Conservation (phyloP, 2,888 invertebrate genomes). For the Glaucopsyche alexis region DNA sequence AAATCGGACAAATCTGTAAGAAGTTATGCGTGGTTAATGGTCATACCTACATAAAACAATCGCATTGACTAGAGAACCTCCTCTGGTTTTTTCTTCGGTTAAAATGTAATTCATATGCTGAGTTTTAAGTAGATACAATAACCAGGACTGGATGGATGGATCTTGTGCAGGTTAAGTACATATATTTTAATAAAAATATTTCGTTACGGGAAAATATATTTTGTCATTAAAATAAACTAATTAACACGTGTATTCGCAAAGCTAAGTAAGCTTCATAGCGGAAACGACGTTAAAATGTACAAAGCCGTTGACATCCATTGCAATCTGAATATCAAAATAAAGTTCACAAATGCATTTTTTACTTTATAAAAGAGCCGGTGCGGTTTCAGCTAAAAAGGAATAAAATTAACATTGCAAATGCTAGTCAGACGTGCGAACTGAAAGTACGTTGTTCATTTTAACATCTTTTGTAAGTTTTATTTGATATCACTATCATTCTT, state of each 20-base stretch:
- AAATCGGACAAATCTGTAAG: too few species aligned
- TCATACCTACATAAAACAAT: too few species aligned
- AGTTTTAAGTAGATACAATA: too few species aligned
- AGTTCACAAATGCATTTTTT: conserved; percentile 37
- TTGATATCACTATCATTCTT: conserved; percentile 35
- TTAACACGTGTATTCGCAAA: conserved; percentile 15
- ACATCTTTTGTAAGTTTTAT: conserved; percentile 41
- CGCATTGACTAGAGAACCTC: too few species aligned
- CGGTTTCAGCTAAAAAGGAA: conserved; percentile 40
- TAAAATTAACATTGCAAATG: conserved; percentile 49
- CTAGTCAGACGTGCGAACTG: conserved; percentile 42
- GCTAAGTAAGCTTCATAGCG: neutral
- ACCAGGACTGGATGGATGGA: too few species aligned
- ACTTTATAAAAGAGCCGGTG: conserved; percentile 42
- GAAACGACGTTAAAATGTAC: conserved; percentile 28
- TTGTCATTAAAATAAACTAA: conserved; percentile 1
- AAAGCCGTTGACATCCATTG: conserved; percentile 30
- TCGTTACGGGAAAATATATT: conserved; percentile 53
- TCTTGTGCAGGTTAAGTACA: too few species aligned
- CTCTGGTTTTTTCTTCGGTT: too few species aligned
- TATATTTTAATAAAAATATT: too few species aligned
- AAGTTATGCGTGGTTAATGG: too few species aligned
- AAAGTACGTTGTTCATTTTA: conserved; percentile 45
- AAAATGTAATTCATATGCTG: too few species aligned
- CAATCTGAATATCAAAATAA: conserved; percentile 37